Conservation (phyloP, 2,113 vertebrate species). For the Dolichallabes microphthalmus region DNA sequence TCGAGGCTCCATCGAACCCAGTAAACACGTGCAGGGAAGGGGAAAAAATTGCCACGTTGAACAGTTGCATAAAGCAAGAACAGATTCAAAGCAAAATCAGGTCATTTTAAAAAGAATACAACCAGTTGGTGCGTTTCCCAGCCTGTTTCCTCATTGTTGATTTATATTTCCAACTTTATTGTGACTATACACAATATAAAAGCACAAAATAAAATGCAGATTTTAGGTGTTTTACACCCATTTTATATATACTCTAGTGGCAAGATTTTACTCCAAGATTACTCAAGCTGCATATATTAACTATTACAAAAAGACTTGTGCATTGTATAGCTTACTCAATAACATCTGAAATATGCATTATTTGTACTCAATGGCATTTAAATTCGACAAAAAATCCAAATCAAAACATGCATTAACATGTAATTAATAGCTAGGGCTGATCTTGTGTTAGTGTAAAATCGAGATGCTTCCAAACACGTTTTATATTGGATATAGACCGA, state of each 20-base stretch:
- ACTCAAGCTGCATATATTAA: background rate
- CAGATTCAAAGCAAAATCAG: constrained; percentile 22
- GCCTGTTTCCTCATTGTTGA: background rate
- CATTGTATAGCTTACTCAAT: background rate
- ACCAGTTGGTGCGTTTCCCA: background rate
- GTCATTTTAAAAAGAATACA: constrained; percentile 9
- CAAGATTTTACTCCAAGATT: background rate
- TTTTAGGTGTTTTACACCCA: background rate
- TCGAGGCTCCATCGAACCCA: constrained; percentile 55
- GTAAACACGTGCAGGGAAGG: constrained; percentile 21
- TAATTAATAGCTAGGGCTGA: background rate
- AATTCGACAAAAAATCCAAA: background rate
- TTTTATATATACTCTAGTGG: background rate
- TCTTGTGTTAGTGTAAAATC: background rate
- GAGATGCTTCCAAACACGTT: background rate
- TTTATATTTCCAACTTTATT: background rate
- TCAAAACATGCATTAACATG: background rate
- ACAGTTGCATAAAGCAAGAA: constrained; percentile 21
- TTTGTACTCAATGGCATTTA: background rate
- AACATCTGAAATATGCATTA: background rate
- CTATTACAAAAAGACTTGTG: background rate
- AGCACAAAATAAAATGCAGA: background rate
- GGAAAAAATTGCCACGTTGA: constrained; percentile 61
- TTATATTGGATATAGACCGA: background rate
- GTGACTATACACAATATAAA: background rate